Base-by-base conservation (phyloP, 2,113 vertebrate genomes). In the Nerophis ophidion region DNA sequence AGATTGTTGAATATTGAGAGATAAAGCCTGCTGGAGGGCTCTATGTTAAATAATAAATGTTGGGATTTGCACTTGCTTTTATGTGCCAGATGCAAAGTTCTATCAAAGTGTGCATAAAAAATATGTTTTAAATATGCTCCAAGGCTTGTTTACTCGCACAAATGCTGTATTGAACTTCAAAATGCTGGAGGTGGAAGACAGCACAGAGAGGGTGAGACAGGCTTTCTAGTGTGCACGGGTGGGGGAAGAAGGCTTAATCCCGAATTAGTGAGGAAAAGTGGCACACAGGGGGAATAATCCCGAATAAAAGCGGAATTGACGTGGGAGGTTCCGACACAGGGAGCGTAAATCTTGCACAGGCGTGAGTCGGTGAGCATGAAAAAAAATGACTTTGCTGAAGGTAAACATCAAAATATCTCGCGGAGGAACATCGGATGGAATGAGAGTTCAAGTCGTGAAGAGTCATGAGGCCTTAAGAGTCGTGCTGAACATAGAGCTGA, bases 241-340 rank as follows among this genome's bases (percentile, higher is more conserved):
- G 57, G 66, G 66, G n/a, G 48, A 65, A 64, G 57, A 51, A 66
- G 56, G 51, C 17, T 46, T 73, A 66, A 76, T 79, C 72, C 53
- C 49, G 44, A 59, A 44, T 35, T 56, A 38, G 34, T 52, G 16
- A 60, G 44, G 49, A 19, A 35, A 67, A 42, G 46, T 42, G 46
- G 58, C 48, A 42, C 13, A 38, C 36, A 56, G 54, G 54, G 17
- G 54, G 54, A 56, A 17, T 56, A 56, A 56, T 19, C 54, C 54
- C 12, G 13, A 56, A 34, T 56, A 56, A 56, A 56, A 56, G 54
- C 42, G 54, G 16, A 42, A 56, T n/a, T 40, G 17, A 40, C 9
- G 54, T 56, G 54, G 54, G 38, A 16, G 36, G 8, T 16, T 40
- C 12, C 12, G 12, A 12, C 11, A 10, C 53, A 40, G 9, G 52